phyloP scores from a whole-genome alignment of 2,888 invertebrate species.

The Achlya flavicornis region DNA sequence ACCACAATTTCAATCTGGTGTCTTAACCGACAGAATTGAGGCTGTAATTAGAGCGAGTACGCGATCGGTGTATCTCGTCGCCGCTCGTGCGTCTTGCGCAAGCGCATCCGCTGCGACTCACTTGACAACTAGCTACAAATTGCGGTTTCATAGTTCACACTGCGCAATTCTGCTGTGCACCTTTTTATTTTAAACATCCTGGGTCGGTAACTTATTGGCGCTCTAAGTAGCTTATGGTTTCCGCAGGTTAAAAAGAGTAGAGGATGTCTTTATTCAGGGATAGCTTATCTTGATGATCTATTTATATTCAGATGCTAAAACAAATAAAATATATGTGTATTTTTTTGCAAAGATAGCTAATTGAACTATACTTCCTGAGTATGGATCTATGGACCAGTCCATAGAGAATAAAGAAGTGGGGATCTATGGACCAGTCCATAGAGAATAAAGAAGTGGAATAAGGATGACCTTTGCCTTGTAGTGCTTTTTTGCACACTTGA shows the following conservation, averaged over 20 bases:
- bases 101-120: slow-evolving; percentile 10
- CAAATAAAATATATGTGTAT: too few relatives aligned
- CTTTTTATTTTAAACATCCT: background rate
- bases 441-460: too few relatives aligned
- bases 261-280: background rate
- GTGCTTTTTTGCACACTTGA: too few relatives aligned
- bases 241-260: background rate
- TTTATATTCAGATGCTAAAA: background rate
- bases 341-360: too few relatives aligned
- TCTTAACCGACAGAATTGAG: background rate
- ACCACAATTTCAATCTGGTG: slow-evolving; percentile 12
- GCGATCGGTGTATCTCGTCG: background rate
- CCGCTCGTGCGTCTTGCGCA: slow-evolving; percentile 10
- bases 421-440: too few relatives aligned
- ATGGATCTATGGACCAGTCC: too few relatives aligned
- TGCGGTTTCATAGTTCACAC: slow-evolving; percentile 7
- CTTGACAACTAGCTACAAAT: slow-evolving; percentile 6
- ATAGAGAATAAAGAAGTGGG: too few relatives aligned
- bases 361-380: too few relatives aligned
- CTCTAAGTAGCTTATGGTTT: background rate
- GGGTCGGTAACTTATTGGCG: background rate
- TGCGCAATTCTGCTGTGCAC: background rate
- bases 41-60: slow-evolving; percentile 2
- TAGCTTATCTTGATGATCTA: background rate
- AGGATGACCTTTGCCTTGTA: too few relatives aligned